Evolutionary conservation across 2,797 vertebrate species (phyloP), one percentile per base, ranked within the genome.

Genomic region (Sebastiscus tertius): DNA sequence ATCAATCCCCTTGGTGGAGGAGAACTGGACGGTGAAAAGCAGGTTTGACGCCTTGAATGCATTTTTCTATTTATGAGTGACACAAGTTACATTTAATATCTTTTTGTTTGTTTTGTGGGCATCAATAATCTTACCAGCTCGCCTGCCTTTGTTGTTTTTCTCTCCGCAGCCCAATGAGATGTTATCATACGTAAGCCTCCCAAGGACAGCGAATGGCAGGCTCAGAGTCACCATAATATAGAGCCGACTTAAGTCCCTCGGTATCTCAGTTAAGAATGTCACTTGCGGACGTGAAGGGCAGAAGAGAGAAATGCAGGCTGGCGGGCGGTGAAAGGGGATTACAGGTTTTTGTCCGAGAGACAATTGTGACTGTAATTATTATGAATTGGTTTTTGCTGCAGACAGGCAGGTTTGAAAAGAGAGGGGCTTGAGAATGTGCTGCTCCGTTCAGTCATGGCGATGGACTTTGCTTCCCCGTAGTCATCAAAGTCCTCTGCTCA

Each of bases 251-350:
- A 89, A 88, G 81, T 85, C 79, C 73, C 62, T 63, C 61, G 75
- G 78, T 83, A 75, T 89, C 84, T 83, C 29, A 83, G 85, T 82
- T 83, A 58, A 84, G 80, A 85, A 92, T 79, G 84, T 85, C 90
- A 83, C 80, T 67, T 59, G 39, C 66, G 80, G 65, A 86, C 71
- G 71, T 87, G 83, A 93, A 89, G 88, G 86, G 83, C 87, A 85
- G 58, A 26, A 10, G 66, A 86, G 76, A 89, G 42, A 85, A 88
- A 84, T 34, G 52, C 58, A 58, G 60, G 75, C 76, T 69, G 56
- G 77, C 16, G n/a, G 79, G 64, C 73, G 22, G 59, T 79, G 77
- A 85, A 82, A 55, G 24, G 61, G 81, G 85, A 90, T 92, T 91
- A 89, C 61, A 76, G 83, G 36, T 82, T 82, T 91, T 83, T 80